A percentile compares a stretch with the other conserved stretches of the same genome.
These are phyloP conservation scores for Eulithis testata DNA, from an alignment of 2,888 invertebrate genomes.

Conservation along the genomic window DNA sequence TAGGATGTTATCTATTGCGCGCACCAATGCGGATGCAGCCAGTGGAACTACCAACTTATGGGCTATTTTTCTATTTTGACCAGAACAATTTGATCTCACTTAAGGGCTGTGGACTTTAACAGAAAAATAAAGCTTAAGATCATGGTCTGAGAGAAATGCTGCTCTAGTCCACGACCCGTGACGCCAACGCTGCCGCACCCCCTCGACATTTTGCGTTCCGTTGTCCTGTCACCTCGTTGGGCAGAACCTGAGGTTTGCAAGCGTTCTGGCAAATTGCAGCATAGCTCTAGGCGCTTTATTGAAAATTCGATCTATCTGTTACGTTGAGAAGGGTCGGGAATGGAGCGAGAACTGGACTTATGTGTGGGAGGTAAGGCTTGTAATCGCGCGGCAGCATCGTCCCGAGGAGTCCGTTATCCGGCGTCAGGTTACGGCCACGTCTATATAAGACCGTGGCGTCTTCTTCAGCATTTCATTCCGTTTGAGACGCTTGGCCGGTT, in stretches of 20 bases:
- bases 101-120: neutral
- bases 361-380: constrained; percentile 59
- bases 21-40: constrained; percentile 6
- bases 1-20: constrained; percentile 6
- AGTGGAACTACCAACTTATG: constrained; percentile 2
- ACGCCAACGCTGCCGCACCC: constrained; percentile 34
- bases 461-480: constrained; percentile 84
- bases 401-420: constrained; percentile 79
- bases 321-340: constrained; percentile 63
- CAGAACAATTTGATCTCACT: neutral
- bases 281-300: constrained; percentile 79
- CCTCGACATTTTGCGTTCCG: constrained; percentile 67
- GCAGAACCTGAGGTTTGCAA: constrained; percentile 56
- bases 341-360: constrained; percentile 57
- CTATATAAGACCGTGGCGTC: constrained; percentile 83
- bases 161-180: constrained; percentile 42
- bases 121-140: constrained; percentile 2
- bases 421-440: constrained; percentile 84
- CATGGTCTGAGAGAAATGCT: constrained; percentile 38
- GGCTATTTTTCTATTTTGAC: neutral
- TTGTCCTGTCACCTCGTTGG: constrained; percentile 64
- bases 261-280: constrained; percentile 75
- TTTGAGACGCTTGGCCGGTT: constrained; percentile 76
- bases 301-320: constrained; percentile 81
- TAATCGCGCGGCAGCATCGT: constrained; percentile 58